A percentile compares a stretch with the other conserved stretches of the same genome.
Evolutionary conservation across 2,888 invertebrate species (phyloP).

Genomic region (Rotaria macrura): DNA sequence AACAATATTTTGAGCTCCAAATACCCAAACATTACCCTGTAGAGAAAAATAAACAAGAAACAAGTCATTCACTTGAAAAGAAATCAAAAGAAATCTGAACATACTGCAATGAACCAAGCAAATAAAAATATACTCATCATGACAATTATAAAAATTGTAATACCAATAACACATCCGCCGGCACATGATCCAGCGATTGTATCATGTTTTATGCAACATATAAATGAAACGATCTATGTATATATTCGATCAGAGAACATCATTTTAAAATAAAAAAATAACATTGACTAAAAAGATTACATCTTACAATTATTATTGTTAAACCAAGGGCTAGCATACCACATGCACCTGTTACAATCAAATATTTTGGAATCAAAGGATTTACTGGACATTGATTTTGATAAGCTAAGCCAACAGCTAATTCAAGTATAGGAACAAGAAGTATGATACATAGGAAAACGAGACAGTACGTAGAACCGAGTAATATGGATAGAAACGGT

Average conservation of each 20-base stretch:
- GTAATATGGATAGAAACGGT: not conserved
- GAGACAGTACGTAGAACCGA: not conserved
- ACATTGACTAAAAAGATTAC: no score
- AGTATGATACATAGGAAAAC: not conserved
- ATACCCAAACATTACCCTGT: constrained; percentile 27
- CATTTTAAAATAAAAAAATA: no score
- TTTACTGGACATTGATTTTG: constrained; percentile 24
- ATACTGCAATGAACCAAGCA: constrained; percentile 30
- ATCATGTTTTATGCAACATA: not conserved
- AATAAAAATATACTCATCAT: constrained; percentile 20
- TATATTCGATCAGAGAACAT: not conserved
- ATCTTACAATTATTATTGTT: not conserved
- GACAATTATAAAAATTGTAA: not conserved
- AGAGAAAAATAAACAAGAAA: no score
- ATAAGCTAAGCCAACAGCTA: constrained; percentile 15
- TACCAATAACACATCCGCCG: not conserved
- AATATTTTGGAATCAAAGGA: constrained; percentile 24
- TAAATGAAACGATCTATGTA: not conserved
- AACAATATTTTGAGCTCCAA: not conserved
- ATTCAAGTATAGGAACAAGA: constrained; percentile 19
- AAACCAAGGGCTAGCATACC: not conserved
- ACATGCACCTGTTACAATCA: constrained; percentile 29
- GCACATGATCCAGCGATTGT: not conserved
- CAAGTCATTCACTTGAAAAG: not conserved
- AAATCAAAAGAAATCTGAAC: not conserved